Conservation (phyloP, 2,797 vertebrate species). For the Cuculus canorus region DNA sequence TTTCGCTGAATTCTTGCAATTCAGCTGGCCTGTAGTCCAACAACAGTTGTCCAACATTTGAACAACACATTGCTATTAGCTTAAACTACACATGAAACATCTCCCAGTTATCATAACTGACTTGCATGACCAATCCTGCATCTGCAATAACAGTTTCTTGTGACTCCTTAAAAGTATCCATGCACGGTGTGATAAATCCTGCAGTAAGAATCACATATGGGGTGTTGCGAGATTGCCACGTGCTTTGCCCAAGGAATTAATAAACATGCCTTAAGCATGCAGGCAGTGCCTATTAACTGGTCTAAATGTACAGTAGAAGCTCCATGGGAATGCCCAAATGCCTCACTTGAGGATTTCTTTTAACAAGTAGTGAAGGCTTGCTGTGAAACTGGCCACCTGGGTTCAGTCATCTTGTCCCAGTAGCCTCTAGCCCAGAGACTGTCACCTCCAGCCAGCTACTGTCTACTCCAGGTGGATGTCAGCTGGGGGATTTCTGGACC, state of each 20-base stretch:
- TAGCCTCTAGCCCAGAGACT: background rate
- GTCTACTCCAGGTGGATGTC: background rate
- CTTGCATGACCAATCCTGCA: background rate
- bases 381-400: rapidly evolving
- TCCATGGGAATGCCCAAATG: background rate
- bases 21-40: background rate
- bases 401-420: background rate
- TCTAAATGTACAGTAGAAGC: background rate
- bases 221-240: too few relatives aligned
- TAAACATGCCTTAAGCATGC: background rate
- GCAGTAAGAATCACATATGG: background rate
- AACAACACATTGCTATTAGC: background rate
- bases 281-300: background rate
- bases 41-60: background rate
- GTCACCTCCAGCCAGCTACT: background rate
- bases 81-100: background rate
- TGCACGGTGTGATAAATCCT: background rate
- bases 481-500: background rate
- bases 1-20: background rate
- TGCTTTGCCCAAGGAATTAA: background rate
- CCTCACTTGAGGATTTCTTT: background rate
- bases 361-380: background rate
- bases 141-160: background rate
- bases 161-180: background rate
- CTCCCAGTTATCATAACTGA: background rate